Conservation (phyloP, 2,888 invertebrate species). For the Cheilosia urbana region DNA sequence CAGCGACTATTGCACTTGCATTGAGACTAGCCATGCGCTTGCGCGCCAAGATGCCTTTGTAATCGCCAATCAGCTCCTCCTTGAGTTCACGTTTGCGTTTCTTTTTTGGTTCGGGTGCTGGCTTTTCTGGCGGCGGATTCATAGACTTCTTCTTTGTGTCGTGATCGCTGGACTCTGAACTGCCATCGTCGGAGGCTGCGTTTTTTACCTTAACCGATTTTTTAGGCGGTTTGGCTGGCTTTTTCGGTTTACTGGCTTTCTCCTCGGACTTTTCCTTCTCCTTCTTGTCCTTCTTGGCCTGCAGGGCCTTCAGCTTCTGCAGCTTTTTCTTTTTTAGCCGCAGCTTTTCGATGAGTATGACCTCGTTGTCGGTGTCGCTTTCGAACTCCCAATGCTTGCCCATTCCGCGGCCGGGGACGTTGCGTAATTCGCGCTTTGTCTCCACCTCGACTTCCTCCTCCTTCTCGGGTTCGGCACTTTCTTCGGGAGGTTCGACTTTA, state of each 20-base stretch:
- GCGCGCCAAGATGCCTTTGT: slow-evolving; percentile 94
- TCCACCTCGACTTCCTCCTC: slow-evolving; percentile 78
- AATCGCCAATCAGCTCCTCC: slow-evolving; percentile 85
- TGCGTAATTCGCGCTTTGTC: slow-evolving; percentile 86
- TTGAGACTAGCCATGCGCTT: slow-evolving; percentile 96
- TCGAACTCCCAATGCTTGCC: slow-evolving; percentile 94
- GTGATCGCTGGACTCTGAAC: slow-evolving; percentile 84
- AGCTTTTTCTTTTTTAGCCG: slow-evolving; percentile 78
- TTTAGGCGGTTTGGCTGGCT: slow-evolving; percentile 75
- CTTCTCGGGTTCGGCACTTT: slow-evolving; percentile 59
- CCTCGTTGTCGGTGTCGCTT: slow-evolving; percentile 82
- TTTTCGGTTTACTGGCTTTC: slow-evolving; percentile 65
- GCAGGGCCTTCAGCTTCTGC: slow-evolving; percentile 77
- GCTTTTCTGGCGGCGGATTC: slow-evolving; percentile 81
- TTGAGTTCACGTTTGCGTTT: slow-evolving; percentile 84
- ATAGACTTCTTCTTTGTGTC: slow-evolving; percentile 84
- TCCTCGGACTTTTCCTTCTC: slow-evolving; percentile 75
- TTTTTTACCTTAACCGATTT: slow-evolving; percentile 77
- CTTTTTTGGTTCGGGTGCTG: slow-evolving; percentile 79
- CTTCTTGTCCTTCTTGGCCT: slow-evolving; percentile 79
- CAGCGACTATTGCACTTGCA: slow-evolving; percentile 94
- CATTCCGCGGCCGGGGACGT: slow-evolving; percentile 90
- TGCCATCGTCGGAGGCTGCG: slow-evolving; percentile 76
- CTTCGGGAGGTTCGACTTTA: slow-evolving; percentile 65
- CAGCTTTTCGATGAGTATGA: slow-evolving; percentile 78